Evolutionary conservation across 1,140 invertebrate species (phyloP), one percentile per base, ranked within the genome.

Genomic region (Anoplolepis gracilipes): DNA sequence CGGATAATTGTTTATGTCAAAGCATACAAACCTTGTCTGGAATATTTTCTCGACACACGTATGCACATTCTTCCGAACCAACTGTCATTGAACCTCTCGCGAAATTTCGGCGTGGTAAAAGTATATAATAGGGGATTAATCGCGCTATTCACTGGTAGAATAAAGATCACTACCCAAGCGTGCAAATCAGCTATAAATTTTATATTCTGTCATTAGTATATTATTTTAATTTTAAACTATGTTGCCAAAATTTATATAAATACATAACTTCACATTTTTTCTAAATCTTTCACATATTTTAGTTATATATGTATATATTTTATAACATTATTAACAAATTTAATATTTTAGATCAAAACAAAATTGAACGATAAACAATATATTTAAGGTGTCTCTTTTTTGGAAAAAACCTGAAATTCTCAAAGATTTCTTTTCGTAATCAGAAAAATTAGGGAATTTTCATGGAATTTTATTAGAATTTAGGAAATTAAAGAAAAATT

Each of bases 101-200:
- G 94, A 91, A 96, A 97, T 91, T 96, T 97, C 0, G 96, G 96
- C 5, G 97, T 97, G 0, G 97, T 97, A 72, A 98, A 97, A 7
- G 97, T 98, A 90, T 98, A 98, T 0, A 98, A 93, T 1, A 98
- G 91, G 1, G 97, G 97, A 94, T 98, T 98, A 0, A 98, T 94
- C 0, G 97, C 97, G 0, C 97, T 97, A 92, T 98, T 98, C 0
- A 98, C 95, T 0, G 97, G 97, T 10, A 98, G 90, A 59, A 98
- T 95, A 84, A 98, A 97, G 7, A 98, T 96, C 0, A 97, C 96
- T 1, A 98, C 93, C 97, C 97, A 97, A 11, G 97, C 97, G 90
- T 97, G 96, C 30, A 97, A 93, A 91, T 97, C 96, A 55, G 96
- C 97, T 96, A 89, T 22, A 94, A 93, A 33, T 82, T 42, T 81